These are phyloP conservation scores for Hymenopus coronatus DNA, from an alignment of 2,888 invertebrate genomes.

Conservation along the genomic window DNA sequence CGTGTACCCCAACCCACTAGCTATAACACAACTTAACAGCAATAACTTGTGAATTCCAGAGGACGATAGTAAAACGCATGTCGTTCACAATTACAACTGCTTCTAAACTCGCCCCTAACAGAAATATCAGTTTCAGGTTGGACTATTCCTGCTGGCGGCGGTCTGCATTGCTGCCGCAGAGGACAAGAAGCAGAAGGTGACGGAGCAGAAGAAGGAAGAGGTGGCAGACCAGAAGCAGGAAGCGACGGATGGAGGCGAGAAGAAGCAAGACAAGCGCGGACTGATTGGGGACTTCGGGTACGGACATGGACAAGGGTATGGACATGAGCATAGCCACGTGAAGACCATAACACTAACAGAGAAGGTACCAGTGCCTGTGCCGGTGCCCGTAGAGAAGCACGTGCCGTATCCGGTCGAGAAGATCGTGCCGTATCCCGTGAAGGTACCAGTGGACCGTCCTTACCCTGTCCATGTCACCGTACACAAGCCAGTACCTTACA, in stretches of 20 bases:
- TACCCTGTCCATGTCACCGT: slow-evolving; percentile 28
- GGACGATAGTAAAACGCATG: too few species aligned
- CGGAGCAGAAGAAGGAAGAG: not conserved
- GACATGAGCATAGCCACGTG: not conserved
- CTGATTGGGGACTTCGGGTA: not conserved
- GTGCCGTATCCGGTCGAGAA: slow-evolving; percentile 62
- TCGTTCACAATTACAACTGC: too few species aligned
- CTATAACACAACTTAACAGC: too few species aligned
- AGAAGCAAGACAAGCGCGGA: slow-evolving; percentile 21
- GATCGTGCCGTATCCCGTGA: slow-evolving; percentile 50
- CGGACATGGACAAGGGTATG: not conserved
- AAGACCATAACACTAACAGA: slow-evolving; percentile 26
- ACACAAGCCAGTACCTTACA: slow-evolving; percentile 32
- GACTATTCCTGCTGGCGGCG: not conserved
- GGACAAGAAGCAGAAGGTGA: not conserved
- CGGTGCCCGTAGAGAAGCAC: slow-evolving; percentile 47
- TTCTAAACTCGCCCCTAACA: too few species aligned
- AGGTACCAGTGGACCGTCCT: slow-evolving; percentile 30
- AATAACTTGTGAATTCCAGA: too few species aligned
- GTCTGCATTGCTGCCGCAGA: not conserved
- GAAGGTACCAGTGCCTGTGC: slow-evolving; percentile 24
- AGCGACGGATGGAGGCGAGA: not conserved
- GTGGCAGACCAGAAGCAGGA: not conserved
- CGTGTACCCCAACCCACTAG: too few species aligned
- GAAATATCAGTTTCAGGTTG: not conserved